Percentiles rank a stretch among this genome's conserved stretches.
These are phyloP conservation scores for Zoanthus gigantus DNA, from an alignment of 92 coral and sea anemone genomes.

Conservation along the genomic window DNA sequence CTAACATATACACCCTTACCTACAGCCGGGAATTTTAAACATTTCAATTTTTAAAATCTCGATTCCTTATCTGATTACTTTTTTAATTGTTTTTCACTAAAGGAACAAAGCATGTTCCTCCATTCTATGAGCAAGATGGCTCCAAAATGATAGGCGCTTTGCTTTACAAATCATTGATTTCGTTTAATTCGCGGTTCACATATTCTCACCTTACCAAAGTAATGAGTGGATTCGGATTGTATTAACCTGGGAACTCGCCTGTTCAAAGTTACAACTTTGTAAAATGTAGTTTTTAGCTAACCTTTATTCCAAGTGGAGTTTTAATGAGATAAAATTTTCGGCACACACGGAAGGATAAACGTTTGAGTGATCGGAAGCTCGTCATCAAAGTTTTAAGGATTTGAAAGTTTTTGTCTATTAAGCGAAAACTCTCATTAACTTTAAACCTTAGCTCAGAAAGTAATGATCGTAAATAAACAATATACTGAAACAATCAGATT, in stretches of 20 bases:
- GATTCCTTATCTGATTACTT: background rate
- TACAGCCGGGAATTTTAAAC: background rate
- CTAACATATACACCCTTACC: background rate
- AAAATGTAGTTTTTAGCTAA: background rate
- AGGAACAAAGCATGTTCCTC: background rate
- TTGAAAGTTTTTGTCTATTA: background rate
- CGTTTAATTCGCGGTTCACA: background rate
- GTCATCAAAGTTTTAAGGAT: background rate
- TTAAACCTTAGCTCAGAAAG: background rate
- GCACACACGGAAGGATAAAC: background rate
- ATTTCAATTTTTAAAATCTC: background rate
- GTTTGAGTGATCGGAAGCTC: background rate
- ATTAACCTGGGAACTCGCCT: background rate
- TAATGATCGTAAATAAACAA: slow-evolving; percentile 11
- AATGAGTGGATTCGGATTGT: background rate
- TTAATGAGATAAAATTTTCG: background rate
- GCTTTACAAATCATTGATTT: background rate
- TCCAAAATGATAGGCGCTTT: background rate
- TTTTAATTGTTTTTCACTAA: slow-evolving; percentile 2
- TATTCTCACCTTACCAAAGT: background rate
- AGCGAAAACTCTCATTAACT: slow-evolving; percentile 3
- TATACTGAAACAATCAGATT: background rate
- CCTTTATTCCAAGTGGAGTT: background rate
- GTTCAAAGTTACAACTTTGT: background rate
- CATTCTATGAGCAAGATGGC: background rate